Evolutionary conservation across 1,140 invertebrate genomes (phyloP), one percentile per base, ranked within the genome.

Genomic region (Penaeus japonicus): DNA sequence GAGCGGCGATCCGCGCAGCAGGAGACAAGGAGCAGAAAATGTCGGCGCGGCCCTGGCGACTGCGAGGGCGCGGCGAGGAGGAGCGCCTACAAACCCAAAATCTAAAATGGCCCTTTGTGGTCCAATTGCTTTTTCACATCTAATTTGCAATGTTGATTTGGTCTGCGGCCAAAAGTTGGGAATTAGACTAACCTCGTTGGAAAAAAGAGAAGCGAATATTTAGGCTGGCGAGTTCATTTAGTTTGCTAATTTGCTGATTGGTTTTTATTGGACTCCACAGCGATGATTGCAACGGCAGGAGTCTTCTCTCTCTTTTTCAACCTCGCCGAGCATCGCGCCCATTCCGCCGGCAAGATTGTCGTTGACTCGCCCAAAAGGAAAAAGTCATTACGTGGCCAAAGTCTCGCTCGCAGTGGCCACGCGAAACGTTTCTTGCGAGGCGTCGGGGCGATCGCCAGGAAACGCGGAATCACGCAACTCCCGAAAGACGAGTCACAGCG

Each of bases 81-180:
- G 32, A 73, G 22, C 65, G 15, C 24, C 65, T 18, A 73, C 70
- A 27, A 73, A 73, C 18, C 70, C 70, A 73, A 73, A 73, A 27
- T 73, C 70, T 73, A 88, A 88, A 88, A 82, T 88, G 86, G 86
- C n/a, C 65, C 86, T 88, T 88, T 88, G 86, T 88, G 86, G 86
- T 82, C 86, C 86, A 88, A 88, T 88, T 88, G 86, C 86, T 80
- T 88, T 88, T 88, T 88, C 86, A 88, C 86, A 82, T 88, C 86
- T 88, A 88, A 88, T 88, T 88, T 88, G 86, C 86, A 88, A 88
- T 88, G 86, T 88, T 88, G 86, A 88, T 88, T 88, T 83, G 86
- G 79, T 73, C 86, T 77, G 86, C 85, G 86, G 86, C 79, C 79
- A 82, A 88, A 88, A 88, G 86, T 88, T 88, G 35, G 86, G 80